Evolutionary conservation across 1,140 invertebrate genomes (phyloP), one percentile per base, ranked within the genome.

Genomic region (Rhysida immarginata): DNA sequence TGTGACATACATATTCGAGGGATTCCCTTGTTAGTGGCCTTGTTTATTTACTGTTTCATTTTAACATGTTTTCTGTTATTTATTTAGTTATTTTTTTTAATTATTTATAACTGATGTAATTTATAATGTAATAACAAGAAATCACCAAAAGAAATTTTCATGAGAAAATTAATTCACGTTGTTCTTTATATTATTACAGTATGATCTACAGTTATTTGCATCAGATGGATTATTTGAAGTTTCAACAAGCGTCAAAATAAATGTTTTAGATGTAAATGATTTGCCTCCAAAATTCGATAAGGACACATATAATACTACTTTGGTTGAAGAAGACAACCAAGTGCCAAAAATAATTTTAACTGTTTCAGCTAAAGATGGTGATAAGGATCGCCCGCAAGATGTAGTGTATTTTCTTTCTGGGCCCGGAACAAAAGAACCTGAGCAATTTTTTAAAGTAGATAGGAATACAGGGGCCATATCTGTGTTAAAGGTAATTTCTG

Each of bases 181-280:
- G 8, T 24, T 25, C 5, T 55, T 55, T 27, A 64, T 56, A 58
- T 21, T 56, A 42, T 60, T 62, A 60, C 59, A 83, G 61, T 90
- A 90, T 62, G 79, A 76, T 44, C 68, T 91, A 1, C 82, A 77
- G 24, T 81, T 92, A 0, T 71, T 76, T 60, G 87, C 85, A 0
- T 85, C 80, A 60, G 87, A 92, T 64, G 85, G 85, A 2, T 70
- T 81, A 16, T 85, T 77, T 65, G 77, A 83, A 49, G 85, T 87
- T 62, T 78, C 78, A 26, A 80, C 85, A 0, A 78, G 75, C 52
- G 86, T 92, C 0, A 74, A 78, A 24, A 85, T 92, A 24, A 80
- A 81, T 55, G 82, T 92, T 45, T 78, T 79, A 18, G 45, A 60
- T 56, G 78, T 88, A 2, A 90, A 91, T 64, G 87, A 91, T 64